Evolutionary conservation across 2,113 vertebrate species (phyloP).

Genomic region (Tretioscincus oriximinensis): DNA sequence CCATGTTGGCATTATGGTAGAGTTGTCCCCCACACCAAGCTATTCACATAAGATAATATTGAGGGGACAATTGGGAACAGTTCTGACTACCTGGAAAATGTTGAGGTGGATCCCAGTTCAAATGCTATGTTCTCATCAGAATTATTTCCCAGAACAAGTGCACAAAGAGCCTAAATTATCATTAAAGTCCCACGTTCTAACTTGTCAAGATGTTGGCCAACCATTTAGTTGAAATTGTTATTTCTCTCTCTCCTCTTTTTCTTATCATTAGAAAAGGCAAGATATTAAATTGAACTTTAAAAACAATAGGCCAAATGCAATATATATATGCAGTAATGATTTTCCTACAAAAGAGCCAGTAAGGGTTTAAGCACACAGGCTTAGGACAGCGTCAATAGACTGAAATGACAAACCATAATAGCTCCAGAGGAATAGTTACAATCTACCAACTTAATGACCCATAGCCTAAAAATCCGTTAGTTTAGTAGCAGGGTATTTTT

Average conservation of each 20-base stretch:
- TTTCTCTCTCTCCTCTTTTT: background rate
- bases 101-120: too few relatives aligned
- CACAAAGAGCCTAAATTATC: background rate
- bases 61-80: too few relatives aligned
- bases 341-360: constrained; percentile 39
- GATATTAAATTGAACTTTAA: constrained; percentile 34
- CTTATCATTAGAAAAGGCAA: constrained; percentile 17
- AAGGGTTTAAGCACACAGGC: constrained; percentile 22
- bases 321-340: constrained; percentile 20
- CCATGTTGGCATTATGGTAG: too few relatives aligned
- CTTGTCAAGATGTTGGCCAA: constrained; percentile 43
- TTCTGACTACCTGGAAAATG: too few relatives aligned
- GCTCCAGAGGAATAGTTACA: constrained; percentile 43
- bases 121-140: too few relatives aligned
- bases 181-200: background rate
- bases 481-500: constrained; percentile 47
- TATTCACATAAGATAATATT: too few relatives aligned
- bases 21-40: too few relatives aligned
- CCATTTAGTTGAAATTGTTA: background rate
- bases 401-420: constrained; percentile 53
- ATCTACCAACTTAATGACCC: constrained; percentile 58
- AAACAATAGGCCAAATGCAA: constrained; percentile 30
- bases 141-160: too few relatives aligned
- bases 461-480: constrained; percentile 57
- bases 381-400: constrained; percentile 32